These are phyloP conservation scores for Mycetomoellerius zeteki DNA, from an alignment of 1,140 invertebrate species.

Conservation along the genomic window DNA sequence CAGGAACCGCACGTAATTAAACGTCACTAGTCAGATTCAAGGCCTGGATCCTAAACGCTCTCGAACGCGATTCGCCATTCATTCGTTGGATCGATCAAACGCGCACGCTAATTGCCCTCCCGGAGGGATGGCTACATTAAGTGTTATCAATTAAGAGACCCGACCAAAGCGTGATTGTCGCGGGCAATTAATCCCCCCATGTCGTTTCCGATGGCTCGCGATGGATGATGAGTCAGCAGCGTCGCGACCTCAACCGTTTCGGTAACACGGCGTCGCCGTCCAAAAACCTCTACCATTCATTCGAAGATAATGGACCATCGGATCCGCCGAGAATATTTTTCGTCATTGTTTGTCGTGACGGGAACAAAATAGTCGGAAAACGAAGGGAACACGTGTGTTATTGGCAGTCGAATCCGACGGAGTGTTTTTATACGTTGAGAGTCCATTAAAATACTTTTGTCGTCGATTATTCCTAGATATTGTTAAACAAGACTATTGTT, in stretches of 20 bases:
- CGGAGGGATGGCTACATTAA: background rate
- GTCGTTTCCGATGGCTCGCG: background rate
- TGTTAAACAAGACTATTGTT: background rate
- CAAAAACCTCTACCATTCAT: slow-evolving; percentile 31
- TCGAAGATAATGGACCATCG: slow-evolving; percentile 47
- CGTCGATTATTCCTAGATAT: background rate
- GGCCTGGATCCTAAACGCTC: too few species aligned
- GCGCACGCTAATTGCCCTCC: slow-evolving; percentile 31
- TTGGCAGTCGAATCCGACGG: background rate
- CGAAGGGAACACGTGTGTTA: background rate
- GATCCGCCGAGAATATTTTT: slow-evolving; percentile 35
- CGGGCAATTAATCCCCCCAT: slow-evolving; percentile 39
- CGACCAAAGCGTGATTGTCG: slow-evolving; percentile 19
- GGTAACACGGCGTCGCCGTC: slow-evolving; percentile 15
- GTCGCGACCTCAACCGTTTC: background rate
- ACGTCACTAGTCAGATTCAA: background rate
- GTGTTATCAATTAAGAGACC: slow-evolving; percentile 56
- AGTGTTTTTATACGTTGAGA: background rate
- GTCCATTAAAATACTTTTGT: background rate
- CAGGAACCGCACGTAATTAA: slow-evolving; percentile 22
- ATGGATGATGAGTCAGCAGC: slow-evolving; percentile 47
- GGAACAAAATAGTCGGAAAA: background rate
- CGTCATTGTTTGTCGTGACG: slow-evolving; percentile 20
- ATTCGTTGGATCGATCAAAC: slow-evolving; percentile 9
- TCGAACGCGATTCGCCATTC: slow-evolving; percentile 11